Conservation (phyloP, 2,888 invertebrate species). For the Tanaodytes sp. region DNA sequence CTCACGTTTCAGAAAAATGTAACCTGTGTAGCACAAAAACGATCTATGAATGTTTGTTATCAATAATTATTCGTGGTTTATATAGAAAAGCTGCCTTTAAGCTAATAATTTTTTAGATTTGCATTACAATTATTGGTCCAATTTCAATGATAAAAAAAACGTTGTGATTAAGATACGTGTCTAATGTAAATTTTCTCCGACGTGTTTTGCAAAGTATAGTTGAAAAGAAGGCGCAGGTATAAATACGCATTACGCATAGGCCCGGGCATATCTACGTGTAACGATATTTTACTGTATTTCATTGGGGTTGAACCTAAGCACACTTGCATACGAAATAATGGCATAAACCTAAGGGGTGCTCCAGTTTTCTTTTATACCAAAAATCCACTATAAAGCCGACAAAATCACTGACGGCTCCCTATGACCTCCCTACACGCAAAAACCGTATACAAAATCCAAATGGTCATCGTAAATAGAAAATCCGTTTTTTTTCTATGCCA, state of each 20-base stretch:
- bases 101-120: too few species aligned
- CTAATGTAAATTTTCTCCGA: too few species aligned
- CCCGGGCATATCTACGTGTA: conserved; percentile 42
- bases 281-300: conserved; percentile 59
- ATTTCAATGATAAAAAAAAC: too few species aligned
- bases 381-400: conserved; percentile 67
- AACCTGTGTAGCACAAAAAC: too few species aligned
- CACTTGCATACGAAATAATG: conserved; percentile 70
- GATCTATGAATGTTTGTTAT: too few species aligned
- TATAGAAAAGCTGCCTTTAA: too few species aligned
- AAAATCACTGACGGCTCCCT: conserved; percentile 62
- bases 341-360: conserved; percentile 68
- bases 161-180: too few species aligned
- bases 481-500: conserved; percentile 63
- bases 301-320: conserved; percentile 59
- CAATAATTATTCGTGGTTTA: too few species aligned
- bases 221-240: conserved; percentile 52
- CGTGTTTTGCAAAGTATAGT: conserved; percentile 22
- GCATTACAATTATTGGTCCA: too few species aligned
- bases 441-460: conserved; percentile 64
- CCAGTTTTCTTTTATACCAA: conserved; percentile 63
- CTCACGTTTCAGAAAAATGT: too few species aligned
- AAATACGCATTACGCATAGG: conserved; percentile 27
- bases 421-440: conserved; percentile 52
- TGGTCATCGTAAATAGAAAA: conserved; percentile 71